phyloP scores from a whole-genome alignment of 2,888 invertebrate species.

The Drosophila affinis region DNA sequence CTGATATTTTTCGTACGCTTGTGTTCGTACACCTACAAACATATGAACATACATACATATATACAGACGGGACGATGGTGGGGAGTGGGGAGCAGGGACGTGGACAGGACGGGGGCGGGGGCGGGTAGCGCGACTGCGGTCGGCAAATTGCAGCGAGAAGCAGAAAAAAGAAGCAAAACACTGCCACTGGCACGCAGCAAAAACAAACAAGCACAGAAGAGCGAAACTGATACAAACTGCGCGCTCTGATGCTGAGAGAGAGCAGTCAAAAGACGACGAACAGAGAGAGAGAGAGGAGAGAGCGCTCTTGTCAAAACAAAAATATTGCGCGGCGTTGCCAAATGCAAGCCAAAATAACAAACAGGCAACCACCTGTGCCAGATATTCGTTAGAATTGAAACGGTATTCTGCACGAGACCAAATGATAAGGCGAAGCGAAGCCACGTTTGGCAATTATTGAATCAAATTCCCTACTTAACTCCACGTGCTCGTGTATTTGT shows the following conservation, averaged over 20 bases:
- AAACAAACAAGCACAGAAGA: slow-evolving; percentile 73
- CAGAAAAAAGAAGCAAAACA: slow-evolving; percentile 70
- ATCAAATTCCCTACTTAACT: not conserved
- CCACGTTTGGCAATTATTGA: not conserved
- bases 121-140: slow-evolving; percentile 58
- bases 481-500: not conserved
- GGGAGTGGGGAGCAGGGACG: slow-evolving; percentile 8
- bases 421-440: not conserved
- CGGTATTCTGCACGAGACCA: not conserved
- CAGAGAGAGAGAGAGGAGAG: slow-evolving; percentile 6
- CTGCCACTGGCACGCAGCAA: slow-evolving; percentile 64
- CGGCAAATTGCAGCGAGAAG: slow-evolving; percentile 72
- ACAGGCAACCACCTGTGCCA: slow-evolving; percentile 40
- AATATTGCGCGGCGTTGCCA: slow-evolving; percentile 43
- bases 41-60: slow-evolving; percentile 52
- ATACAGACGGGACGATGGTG: slow-evolving; percentile 25
- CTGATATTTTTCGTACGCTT: slow-evolving; percentile 45
- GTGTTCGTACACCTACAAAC: slow-evolving; percentile 51
- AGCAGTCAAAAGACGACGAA: not conserved
- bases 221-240: slow-evolving; percentile 70
- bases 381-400: not conserved
- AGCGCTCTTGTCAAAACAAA: slow-evolving; percentile 44
- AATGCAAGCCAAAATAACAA: slow-evolving; percentile 4
- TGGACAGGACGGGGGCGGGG: slow-evolving; percentile 15
- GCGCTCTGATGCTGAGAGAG: slow-evolving; percentile 63